Evolutionary conservation across 2,888 invertebrate genomes (phyloP), one percentile per base, ranked within the genome.

Genomic region (Rhyacophila evoluta): DNA sequence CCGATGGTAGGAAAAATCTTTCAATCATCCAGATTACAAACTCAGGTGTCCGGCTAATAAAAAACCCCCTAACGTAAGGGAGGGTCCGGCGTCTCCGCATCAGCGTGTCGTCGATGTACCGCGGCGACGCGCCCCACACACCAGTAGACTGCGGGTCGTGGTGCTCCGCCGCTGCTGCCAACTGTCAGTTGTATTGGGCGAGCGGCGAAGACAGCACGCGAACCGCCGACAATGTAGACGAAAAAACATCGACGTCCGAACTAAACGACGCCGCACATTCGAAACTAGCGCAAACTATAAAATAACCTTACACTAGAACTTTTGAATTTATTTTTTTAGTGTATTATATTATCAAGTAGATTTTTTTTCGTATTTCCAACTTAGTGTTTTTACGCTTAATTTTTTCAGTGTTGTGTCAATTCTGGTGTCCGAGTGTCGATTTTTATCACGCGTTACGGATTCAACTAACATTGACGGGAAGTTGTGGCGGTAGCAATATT

Each of bases 101-200:
- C 29, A 12, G 28, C 19, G 19, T 41, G 15, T 19, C 19, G 15
- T 33, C 36, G 71, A 36, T 55, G 19, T 5, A 29, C 29, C 74
- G 74, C 74, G 67, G 41, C 41, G 39, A 19, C 29, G 41, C 55
- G 25, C 10, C 15, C 55, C 19, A 55, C 55, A 55, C 25, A 19
- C 8, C 19, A 10, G 19, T 8, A 55, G 55, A 19, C 55, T 19
- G 25, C 55, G 55, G 55, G 67, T 28, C 28, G 27, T 69, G 37
- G 74, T 68, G 55, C 15, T 4, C 19, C 74, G 71, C 39, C 69
- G 28, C 69, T 69, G 10, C 28, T 55, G 3, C 55, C 55, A 55
- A 55, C 55, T 55, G 55, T 55, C 55, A 39, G 75, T 70, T 33
- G 41, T 33, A 39, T 70, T 15, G 70, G 70, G 75, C 38, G 28